phyloP scores from a whole-genome alignment of 2,888 invertebrate species.

The Xanthia icteritia region DNA sequence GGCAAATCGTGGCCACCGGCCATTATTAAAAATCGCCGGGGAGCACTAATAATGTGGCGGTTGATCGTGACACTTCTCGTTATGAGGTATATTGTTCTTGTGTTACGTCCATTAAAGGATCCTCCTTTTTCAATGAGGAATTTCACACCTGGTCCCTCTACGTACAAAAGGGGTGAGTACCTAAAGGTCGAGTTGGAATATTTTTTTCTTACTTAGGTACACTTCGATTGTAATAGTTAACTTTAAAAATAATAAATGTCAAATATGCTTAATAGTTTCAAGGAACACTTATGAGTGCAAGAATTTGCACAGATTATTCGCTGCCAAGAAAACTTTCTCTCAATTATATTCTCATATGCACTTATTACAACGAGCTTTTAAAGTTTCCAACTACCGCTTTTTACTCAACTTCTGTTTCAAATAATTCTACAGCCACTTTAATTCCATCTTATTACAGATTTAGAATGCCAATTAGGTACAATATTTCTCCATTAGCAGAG shows the following conservation, averaged over 20 bases:
- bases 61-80: conserved; percentile 56
- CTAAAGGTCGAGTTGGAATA: neutral
- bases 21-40: conserved; percentile 77
- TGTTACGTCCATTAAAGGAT: neutral
- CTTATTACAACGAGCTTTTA: conserved; percentile 25
- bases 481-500: conserved; percentile 65
- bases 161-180: neutral
- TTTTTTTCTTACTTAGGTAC: neutral
- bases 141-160: neutral
- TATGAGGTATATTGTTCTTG: conserved; percentile 35
- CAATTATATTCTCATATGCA: conserved; percentile 39
- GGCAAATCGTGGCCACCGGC: conserved; percentile 74
- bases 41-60: conserved; percentile 64
- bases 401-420: conserved; percentile 44
- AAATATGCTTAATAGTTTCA: neutral
- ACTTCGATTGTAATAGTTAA: neutral
- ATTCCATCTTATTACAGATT: conserved; percentile 59
- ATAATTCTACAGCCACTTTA: conserved; percentile 53
- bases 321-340: conserved; percentile 35
- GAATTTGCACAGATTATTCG: conserved; percentile 10
- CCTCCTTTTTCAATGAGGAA: neutral
- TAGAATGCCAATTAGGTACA: conserved; percentile 65
- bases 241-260: neutral
- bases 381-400: conserved; percentile 22
- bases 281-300: neutral